phyloP scores from a whole-genome alignment of 2,888 invertebrate genomes.

The Latheticus oryzae region DNA sequence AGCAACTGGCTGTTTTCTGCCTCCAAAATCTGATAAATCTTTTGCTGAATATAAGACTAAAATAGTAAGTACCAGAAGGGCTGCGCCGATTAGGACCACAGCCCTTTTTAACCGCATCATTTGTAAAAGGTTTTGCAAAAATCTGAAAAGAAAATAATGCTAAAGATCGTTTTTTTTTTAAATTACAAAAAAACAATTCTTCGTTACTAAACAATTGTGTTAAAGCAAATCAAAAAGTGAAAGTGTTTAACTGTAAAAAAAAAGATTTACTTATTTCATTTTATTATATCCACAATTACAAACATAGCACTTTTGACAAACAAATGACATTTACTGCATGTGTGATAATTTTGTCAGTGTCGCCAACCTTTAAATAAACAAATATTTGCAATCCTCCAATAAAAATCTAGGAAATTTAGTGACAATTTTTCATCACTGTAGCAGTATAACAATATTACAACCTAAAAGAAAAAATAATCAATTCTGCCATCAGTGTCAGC shows the following conservation, averaged over 20 bases:
- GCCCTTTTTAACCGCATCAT: constrained; percentile 70
- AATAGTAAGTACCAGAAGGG: constrained; percentile 71
- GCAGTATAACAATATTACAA: constrained; percentile 20
- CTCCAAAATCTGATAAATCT: constrained; percentile 72
- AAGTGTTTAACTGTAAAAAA: no score
- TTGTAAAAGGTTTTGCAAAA: no score
- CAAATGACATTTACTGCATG: no score
- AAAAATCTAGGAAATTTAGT: constrained; percentile 7
- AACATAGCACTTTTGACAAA: no score
- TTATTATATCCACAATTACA: no score
- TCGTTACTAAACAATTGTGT: no score
- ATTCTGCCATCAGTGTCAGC: constrained; percentile 24
- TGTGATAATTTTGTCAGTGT: no score
- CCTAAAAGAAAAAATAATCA: constrained; percentile 31
- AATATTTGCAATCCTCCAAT: constrained; percentile 13
- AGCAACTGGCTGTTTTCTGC: constrained; percentile 69
- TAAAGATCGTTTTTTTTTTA: no score
- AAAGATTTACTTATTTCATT: no score
- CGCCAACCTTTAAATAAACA: neutral
- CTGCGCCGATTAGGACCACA: constrained; percentile 72
- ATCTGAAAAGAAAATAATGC: no score
- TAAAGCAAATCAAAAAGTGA: no score
- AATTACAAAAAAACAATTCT: no score
- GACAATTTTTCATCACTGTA: constrained; percentile 4
- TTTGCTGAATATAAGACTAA: constrained; percentile 75